phyloP scores from a whole-genome alignment of 2,113 vertebrate genomes.

The Potamarius usumacintae region DNA sequence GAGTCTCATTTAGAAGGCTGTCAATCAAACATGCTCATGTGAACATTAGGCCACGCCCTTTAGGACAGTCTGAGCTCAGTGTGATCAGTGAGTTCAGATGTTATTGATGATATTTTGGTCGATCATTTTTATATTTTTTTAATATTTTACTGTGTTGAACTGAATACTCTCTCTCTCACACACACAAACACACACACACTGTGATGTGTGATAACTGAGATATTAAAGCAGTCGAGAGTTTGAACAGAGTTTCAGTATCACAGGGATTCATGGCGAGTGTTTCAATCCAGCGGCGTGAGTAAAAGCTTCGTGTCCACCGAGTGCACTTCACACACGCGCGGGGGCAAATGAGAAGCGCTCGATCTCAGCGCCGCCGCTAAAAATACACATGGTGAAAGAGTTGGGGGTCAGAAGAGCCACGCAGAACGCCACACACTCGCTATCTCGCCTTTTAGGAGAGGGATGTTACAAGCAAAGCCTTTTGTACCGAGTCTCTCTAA shows the following conservation, averaged over 20 bases:
- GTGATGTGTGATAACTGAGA: slow-evolving; percentile 1
- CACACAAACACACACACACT: neutral
- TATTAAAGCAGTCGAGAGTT: slow-evolving; percentile 30
- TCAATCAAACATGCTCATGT: neutral
- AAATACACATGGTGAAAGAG: slow-evolving; percentile 61
- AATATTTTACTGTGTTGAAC: neutral
- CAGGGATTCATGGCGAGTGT: slow-evolving; percentile 61
- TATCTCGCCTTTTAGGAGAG: slow-evolving; percentile 40
- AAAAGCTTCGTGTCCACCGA: slow-evolving; percentile 67
- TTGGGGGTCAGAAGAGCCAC: slow-evolving; percentile 38
- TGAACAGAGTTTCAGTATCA: slow-evolving; percentile 30
- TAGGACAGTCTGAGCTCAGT: neutral
- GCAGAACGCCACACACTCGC: slow-evolving; percentile 40
- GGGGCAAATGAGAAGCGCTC: slow-evolving; percentile 55
- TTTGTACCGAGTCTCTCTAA: slow-evolving; percentile 38
- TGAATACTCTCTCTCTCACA: neutral
- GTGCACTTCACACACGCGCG: slow-evolving; percentile 71
- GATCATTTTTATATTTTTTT: neutral
- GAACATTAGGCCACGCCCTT: neutral
- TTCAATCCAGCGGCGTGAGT: slow-evolving; percentile 70
- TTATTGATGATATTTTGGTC: neutral
- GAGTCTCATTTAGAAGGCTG: neutral
- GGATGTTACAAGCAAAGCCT: slow-evolving; percentile 46
- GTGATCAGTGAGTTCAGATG: neutral
- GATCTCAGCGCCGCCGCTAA: slow-evolving; percentile 59